These are phyloP conservation scores for Corythornis madagascariensis DNA, from an alignment of 2,113 vertebrate species.

Conservation along the genomic window DNA sequence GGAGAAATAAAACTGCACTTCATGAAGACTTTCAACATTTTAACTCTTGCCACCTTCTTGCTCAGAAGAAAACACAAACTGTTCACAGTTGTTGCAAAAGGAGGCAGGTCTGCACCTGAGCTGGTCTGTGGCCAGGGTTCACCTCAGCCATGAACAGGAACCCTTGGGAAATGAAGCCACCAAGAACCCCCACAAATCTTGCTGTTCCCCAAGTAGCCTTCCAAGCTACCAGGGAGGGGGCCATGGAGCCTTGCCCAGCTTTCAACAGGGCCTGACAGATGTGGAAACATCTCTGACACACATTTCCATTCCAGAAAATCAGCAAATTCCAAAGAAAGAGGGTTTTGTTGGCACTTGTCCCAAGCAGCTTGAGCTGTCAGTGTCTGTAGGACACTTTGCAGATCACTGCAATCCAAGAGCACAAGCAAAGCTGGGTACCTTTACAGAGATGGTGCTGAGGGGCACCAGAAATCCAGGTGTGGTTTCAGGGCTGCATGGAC, in stretches of 20 bases:
- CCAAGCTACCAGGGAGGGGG: not conserved
- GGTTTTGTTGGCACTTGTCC: not conserved
- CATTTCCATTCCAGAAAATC: not conserved
- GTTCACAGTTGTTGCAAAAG: not conserved
- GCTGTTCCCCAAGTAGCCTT: not conserved
- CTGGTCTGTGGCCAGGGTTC: not conserved
- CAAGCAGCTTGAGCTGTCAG: not conserved
- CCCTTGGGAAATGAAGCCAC: not conserved
- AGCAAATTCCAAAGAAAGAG: not conserved
- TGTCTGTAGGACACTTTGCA: not conserved
- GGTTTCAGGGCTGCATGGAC: not conserved
- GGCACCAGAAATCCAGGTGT: not conserved
- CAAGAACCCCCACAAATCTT: accelerated
- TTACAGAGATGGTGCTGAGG: not conserved
- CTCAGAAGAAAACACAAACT: not conserved
- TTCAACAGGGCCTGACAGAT: not conserved
- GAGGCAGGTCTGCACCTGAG: not conserved
- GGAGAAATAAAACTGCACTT: not conserved
- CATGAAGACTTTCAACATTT: not conserved
- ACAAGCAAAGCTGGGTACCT: not conserved
- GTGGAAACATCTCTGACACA: not conserved
- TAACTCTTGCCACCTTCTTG: not conserved
- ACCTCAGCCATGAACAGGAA: not conserved
- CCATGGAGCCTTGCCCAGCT: not conserved
- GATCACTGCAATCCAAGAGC: not conserved